These are phyloP conservation scores for Luperina testacea DNA, from an alignment of 2,888 invertebrate genomes.

Conservation along the genomic window DNA sequence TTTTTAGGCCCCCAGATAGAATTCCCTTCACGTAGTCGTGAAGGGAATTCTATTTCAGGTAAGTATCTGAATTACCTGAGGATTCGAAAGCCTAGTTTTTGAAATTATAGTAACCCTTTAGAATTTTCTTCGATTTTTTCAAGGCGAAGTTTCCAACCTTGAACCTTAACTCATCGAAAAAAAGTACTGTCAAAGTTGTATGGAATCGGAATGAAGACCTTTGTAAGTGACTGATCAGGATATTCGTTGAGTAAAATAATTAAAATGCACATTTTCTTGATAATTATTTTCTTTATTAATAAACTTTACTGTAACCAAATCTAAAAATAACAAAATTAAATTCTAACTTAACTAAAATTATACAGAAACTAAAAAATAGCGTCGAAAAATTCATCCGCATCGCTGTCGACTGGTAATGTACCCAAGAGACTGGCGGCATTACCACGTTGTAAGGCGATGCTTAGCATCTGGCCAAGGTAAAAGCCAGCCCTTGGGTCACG, in stretches of 20 bases:
- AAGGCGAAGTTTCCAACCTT: background rate
- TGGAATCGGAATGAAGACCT: background rate
- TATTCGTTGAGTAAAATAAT: background rate
- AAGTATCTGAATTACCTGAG: background rate
- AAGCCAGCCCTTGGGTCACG: too few species aligned
- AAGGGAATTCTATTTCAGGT: background rate
- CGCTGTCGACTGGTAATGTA: too few species aligned
- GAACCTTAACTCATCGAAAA: background rate
- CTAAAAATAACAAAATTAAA: too few species aligned
- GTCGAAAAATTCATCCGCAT: too few species aligned
- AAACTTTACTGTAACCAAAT: too few species aligned
- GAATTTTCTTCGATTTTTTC: background rate
- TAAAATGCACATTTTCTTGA: background rate
- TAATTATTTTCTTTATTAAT: background rate
- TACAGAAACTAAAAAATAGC: too few species aligned
- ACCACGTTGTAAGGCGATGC: too few species aligned
- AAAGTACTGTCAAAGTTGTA: background rate
- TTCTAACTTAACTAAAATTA: too few species aligned
- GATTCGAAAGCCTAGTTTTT: background rate
- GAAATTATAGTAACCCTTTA: background rate
- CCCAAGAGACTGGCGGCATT: too few species aligned
- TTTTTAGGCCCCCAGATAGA: too few species aligned
- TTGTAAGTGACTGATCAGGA: background rate
- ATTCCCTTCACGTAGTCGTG: background rate
- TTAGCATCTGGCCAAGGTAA: too few species aligned